Conservation (phyloP, 2,888 invertebrate genomes). For the Aradus depressus region DNA sequence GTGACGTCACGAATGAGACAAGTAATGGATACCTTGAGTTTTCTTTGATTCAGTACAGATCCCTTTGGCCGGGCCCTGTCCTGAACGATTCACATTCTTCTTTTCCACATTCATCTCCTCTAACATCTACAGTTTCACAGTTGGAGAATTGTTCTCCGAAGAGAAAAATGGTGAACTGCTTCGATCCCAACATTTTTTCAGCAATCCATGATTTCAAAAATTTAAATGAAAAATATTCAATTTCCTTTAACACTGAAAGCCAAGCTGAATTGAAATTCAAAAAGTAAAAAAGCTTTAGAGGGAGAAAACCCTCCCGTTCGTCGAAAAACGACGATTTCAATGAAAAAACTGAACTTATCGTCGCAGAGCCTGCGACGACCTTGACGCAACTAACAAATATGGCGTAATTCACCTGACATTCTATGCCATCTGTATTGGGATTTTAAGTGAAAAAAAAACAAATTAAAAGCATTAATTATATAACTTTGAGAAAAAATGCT, state of each 20-base stretch:
- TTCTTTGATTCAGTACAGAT: constrained; percentile 63
- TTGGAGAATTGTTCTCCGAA: constrained; percentile 56
- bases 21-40: constrained; percentile 52
- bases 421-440: neutral
- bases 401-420: constrained; percentile 15
- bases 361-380: constrained; percentile 60
- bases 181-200: constrained; percentile 62
- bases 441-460: neutral
- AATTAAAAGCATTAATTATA: too few species aligned
- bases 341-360: constrained; percentile 44
- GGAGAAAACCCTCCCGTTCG: constrained; percentile 49
- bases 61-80: constrained; percentile 58
- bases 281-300: constrained; percentile 44
- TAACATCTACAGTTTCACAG: constrained; percentile 42
- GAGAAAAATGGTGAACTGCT: constrained; percentile 57
- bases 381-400: constrained; percentile 24
- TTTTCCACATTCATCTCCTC: constrained; percentile 61
- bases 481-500: too few species aligned
- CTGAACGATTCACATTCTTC: constrained; percentile 56
- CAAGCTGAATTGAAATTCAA: constrained; percentile 33
- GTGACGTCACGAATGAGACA: too few species aligned
- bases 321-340: constrained; percentile 52
- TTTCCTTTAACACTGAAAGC: constrained; percentile 18
- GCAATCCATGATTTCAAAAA: constrained; percentile 59
- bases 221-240: constrained; percentile 43